Conservation (phyloP, 2,797 vertebrate genomes). For the Neomorphus geoffroyi region DNA sequence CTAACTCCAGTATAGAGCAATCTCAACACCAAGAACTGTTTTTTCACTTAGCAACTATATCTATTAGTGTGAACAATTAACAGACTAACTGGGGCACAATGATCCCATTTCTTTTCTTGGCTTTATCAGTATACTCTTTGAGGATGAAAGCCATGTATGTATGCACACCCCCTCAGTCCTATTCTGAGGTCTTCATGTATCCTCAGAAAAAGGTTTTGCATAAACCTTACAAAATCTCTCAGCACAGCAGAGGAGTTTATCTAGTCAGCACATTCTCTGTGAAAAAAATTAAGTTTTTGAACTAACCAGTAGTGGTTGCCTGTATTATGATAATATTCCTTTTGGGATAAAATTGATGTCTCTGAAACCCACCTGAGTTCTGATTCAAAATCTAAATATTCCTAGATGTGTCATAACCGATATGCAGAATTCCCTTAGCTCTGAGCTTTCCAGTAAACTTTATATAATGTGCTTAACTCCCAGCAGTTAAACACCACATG, state of each 20-base stretch:
- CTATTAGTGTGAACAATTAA: background rate
- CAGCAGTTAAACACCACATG: background rate
- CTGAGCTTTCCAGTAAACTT: background rate
- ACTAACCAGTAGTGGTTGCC: background rate
- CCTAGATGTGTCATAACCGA: background rate
- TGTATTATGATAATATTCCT: background rate
- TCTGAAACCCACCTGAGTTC: background rate
- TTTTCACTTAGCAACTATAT: background rate
- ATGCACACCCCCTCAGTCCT: background rate
- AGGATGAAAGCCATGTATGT: background rate
- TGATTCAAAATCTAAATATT: slow-evolving; percentile 17
- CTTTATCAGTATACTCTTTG: background rate
- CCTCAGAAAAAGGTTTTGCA: background rate
- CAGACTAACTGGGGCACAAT: background rate
- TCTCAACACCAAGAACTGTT: background rate
- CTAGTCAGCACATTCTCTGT: background rate
- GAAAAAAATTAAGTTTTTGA: background rate
- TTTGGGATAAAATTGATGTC: background rate
- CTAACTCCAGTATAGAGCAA: background rate
- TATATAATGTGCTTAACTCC: background rate
- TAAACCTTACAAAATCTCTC: background rate
- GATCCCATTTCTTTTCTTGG: background rate
- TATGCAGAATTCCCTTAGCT: background rate
- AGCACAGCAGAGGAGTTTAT: background rate
- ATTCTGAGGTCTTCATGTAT: background rate